Conservation (phyloP, 1,140 invertebrate species). For the Andricus grossulariae region DNA sequence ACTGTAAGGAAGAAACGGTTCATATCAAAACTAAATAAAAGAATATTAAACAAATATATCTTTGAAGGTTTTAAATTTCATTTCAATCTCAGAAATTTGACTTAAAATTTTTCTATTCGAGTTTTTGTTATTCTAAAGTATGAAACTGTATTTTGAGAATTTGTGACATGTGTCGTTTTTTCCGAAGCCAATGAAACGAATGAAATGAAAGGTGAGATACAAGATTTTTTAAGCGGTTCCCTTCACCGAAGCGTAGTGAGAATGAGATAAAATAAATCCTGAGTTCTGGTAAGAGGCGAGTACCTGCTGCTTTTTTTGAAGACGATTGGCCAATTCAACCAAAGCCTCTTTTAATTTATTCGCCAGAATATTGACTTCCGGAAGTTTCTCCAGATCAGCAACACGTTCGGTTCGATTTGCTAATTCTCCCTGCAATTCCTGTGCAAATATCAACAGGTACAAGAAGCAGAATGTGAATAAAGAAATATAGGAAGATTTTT, state of each 20-base stretch:
- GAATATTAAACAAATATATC: not conserved
- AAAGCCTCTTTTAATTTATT: slow-evolving; percentile 65
- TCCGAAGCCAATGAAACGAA: slow-evolving; percentile 40
- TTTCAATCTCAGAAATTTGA: not conserved
- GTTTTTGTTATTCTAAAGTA: not conserved
- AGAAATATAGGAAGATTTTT: not conserved
- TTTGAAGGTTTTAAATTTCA: not conserved
- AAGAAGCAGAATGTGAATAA: slow-evolving; percentile 8
- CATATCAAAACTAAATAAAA: not conserved
- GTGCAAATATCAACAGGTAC: slow-evolving; percentile 18
- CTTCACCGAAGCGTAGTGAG: slow-evolving; percentile 63
- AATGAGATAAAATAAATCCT: slow-evolving; percentile 55
- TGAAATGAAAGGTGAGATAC: slow-evolving; percentile 34
- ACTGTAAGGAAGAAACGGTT: not conserved
- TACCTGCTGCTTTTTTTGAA: slow-evolving; percentile 73
- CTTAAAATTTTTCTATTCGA: too few species aligned
- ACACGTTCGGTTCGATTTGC: slow-evolving; percentile 60
- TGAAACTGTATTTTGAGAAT: not conserved
- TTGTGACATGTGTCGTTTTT: not conserved
- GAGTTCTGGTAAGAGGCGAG: slow-evolving; percentile 66
- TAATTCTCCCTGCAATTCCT: slow-evolving; percentile 70
- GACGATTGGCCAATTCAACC: slow-evolving; percentile 59
- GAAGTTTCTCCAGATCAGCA: slow-evolving; percentile 64
- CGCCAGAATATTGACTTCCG: slow-evolving; percentile 67
- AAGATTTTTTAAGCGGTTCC: slow-evolving; percentile 62